Evolutionary conservation across 2,797 vertebrate genomes (phyloP).

Genomic region (Mastacembelus armatus): DNA sequence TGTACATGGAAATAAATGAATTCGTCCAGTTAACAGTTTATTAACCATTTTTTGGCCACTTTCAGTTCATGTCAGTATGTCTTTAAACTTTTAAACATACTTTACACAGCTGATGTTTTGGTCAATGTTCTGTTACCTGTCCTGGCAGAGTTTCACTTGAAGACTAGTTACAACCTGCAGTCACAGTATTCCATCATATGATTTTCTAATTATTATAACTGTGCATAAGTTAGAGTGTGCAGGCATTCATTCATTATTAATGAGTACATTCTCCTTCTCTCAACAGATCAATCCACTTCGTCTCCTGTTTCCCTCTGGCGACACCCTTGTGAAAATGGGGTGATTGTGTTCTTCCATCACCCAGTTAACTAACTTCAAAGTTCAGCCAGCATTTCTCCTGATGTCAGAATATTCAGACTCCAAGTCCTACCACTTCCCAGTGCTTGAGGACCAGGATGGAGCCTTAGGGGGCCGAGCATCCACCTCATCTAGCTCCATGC

Average conservation of each 20-base stretch:
- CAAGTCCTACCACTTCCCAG: slow-evolving; percentile 78
- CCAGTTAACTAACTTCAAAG: slow-evolving; percentile 27
- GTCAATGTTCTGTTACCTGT: neutral
- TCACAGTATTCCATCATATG: neutral
- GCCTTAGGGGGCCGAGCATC: slow-evolving; percentile 45
- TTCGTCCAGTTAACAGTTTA: too few relatives aligned
- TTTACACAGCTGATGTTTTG: neutral
- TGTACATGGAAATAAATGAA: too few relatives aligned
- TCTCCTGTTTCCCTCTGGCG: slow-evolving; percentile 14
- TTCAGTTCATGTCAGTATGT: neutral
- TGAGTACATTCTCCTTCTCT: slow-evolving; percentile 20
- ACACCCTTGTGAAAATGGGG: slow-evolving; percentile 62
- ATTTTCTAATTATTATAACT: neutral
- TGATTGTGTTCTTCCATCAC: slow-evolving; percentile 48
- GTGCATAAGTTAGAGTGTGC: neutral
- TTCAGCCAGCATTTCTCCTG: slow-evolving; percentile 31
- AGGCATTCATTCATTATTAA: slow-evolving; percentile 14
- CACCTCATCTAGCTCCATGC: slow-evolving; percentile 62
- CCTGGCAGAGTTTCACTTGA: neutral
- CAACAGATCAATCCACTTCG: slow-evolving; percentile 45
- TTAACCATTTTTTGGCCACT: too few relatives aligned
- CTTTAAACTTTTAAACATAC: slow-evolving; percentile 8
- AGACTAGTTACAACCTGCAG: neutral
- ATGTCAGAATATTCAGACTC: slow-evolving; percentile 81
- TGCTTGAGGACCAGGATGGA: slow-evolving; percentile 75